Evolutionary conservation across 2,888 invertebrate genomes (phyloP).

Genomic region (Strigamia crassipes): DNA sequence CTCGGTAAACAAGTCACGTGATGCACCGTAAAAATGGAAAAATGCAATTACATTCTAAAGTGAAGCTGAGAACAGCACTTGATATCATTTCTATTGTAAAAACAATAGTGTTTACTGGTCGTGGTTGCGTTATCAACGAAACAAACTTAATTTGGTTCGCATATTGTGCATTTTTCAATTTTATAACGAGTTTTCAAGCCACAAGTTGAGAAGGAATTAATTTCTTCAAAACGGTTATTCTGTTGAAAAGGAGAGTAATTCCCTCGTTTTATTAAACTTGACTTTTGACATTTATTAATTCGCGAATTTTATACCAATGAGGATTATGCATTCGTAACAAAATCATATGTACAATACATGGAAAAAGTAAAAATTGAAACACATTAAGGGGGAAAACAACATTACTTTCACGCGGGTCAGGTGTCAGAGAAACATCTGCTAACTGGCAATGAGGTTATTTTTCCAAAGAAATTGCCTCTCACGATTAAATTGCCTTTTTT

Average conservation of each 20-base stretch:
- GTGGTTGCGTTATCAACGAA: background rate
- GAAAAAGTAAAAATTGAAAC: too few species aligned
- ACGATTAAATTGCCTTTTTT: conserved; percentile 1
- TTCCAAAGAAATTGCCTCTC: background rate
- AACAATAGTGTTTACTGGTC: background rate
- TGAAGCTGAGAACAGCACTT: background rate
- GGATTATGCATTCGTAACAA: background rate
- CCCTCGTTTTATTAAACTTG: background rate
- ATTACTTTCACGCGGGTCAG: background rate
- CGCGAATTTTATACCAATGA: background rate
- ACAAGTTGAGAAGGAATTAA: background rate
- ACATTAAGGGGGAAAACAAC: background rate
- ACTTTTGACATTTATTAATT: conserved; percentile 24
- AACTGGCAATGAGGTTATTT: background rate
- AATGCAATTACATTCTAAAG: background rate
- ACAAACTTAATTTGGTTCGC: background rate
- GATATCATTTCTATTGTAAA: background rate
- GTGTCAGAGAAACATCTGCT: background rate
- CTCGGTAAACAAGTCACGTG: conserved; percentile 8
- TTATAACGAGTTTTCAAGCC: background rate
- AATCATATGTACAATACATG: too few species aligned
- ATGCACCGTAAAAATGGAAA: conserved; percentile 8
- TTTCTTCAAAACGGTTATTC: background rate
- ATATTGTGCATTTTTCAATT: background rate
- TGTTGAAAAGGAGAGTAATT: background rate